A percentile compares a stretch with the other conserved stretches of the same genome.
Conservation (phyloP, 2,888 invertebrate species). For the Aphodius sticticus region DNA sequence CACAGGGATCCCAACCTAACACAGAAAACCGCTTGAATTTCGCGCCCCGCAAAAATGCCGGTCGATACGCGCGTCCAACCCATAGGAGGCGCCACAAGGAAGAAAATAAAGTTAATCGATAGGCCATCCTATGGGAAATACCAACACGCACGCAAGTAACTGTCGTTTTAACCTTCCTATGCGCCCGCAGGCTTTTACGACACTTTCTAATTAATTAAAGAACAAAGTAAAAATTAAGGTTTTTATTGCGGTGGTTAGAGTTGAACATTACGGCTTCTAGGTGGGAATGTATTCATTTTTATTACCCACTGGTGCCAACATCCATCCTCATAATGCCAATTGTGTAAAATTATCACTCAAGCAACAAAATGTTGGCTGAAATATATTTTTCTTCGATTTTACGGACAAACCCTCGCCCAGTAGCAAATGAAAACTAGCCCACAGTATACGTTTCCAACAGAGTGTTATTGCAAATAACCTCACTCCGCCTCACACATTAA, state of each 20-base stretch:
- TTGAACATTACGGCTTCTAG: neutral
- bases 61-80: neutral
- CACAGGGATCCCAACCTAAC: conserved; percentile 7
- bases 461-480: too few species aligned
- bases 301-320: neutral
- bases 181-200: neutral
- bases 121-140: neutral
- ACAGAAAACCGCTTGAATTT: neutral
- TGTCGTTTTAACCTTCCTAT: neutral
- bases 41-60: conserved; percentile 4
- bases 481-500: too few species aligned
- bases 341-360: too few species aligned
- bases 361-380: too few species aligned
- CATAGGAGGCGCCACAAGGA: neutral
- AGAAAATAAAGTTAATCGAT: neutral
- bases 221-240: neutral
- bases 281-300: neutral
- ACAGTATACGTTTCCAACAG: too few species aligned
- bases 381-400: too few species aligned
- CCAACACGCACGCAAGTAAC: neutral
- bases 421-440: too few species aligned
- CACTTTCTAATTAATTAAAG: neutral
- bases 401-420: too few species aligned
- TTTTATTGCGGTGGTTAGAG: neutral
- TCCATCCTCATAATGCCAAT: neutral